Evolutionary conservation across 2,888 invertebrate species (phyloP).

Genomic region (Balanococcus diminutus): DNA sequence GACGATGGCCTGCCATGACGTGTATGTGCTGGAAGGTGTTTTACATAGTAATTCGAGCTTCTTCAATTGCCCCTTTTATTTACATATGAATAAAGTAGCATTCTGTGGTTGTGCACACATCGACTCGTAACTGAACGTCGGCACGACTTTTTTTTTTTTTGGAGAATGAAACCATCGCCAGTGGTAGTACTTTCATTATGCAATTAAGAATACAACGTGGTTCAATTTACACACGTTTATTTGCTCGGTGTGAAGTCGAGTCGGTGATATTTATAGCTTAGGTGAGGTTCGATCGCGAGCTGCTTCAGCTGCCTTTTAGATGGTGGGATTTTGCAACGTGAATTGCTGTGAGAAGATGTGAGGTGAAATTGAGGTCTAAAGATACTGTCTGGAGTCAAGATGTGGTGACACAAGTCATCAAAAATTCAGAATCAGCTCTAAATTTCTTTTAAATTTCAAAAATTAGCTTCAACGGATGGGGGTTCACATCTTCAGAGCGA

Average conservation of each 20-base stretch:
- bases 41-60: conserved; percentile 18
- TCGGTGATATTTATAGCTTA: too few species aligned
- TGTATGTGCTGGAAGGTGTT: background rate
- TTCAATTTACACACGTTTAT: background rate
- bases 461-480: too few species aligned
- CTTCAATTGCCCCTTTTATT: conserved; percentile 6
- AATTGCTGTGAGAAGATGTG: too few species aligned
- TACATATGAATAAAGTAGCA: conserved; percentile 7
- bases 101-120: background rate
- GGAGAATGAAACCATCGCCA: background rate
- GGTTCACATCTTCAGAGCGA: too few species aligned
- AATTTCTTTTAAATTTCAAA: too few species aligned
- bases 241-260: background rate
- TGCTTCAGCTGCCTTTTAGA: too few species aligned
- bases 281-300: too few species aligned
- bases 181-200: background rate
- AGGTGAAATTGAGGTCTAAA: too few species aligned
- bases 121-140: background rate
- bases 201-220: background rate
- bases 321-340: too few species aligned
- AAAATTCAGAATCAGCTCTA: too few species aligned
- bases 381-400: too few species aligned
- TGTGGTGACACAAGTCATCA: too few species aligned
- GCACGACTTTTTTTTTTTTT: background rate
- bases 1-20: background rate